Conservation (phyloP, 2,113 vertebrate species). For the Tamias sibiricus region DNA sequence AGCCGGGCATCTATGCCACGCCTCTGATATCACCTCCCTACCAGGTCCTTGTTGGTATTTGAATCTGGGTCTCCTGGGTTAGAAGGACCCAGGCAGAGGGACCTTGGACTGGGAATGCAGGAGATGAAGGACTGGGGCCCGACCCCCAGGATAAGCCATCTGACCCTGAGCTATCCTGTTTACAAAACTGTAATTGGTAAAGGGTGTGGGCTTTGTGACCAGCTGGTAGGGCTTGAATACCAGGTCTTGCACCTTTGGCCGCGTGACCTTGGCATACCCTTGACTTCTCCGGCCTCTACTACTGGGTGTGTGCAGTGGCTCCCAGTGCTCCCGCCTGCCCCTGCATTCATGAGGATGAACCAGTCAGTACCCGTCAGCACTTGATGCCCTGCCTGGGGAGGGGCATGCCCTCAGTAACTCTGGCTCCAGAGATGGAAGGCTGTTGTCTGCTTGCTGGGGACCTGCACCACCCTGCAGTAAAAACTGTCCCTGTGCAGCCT, state of each 20-base stretch:
- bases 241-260: neutral
- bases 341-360: neutral
- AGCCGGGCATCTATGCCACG: fast-evolving
- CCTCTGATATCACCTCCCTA: fast-evolving
- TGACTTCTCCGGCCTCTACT: neutral
- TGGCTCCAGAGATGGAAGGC: neutral
- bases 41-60: neutral
- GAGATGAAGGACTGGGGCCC: fast-evolving
- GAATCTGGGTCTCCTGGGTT: neutral
- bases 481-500: neutral
- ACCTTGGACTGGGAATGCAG: neutral
- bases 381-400: neutral
- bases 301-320: neutral
- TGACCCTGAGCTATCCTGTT: neutral
- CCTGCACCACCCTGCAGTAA: fast-evolving
- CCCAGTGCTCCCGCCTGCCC: fast-evolving
- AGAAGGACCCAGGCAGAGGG: neutral
- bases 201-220: too few relatives aligned
- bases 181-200: neutral
- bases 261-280: neutral
- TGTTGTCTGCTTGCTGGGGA: fast-evolving
- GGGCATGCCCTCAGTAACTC: fast-evolving
- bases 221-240: neutral
- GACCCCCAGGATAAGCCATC: neutral
- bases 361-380: neutral